Conservation (phyloP, 1,140 invertebrate genomes). For the Uloborus diversus region DNA sequence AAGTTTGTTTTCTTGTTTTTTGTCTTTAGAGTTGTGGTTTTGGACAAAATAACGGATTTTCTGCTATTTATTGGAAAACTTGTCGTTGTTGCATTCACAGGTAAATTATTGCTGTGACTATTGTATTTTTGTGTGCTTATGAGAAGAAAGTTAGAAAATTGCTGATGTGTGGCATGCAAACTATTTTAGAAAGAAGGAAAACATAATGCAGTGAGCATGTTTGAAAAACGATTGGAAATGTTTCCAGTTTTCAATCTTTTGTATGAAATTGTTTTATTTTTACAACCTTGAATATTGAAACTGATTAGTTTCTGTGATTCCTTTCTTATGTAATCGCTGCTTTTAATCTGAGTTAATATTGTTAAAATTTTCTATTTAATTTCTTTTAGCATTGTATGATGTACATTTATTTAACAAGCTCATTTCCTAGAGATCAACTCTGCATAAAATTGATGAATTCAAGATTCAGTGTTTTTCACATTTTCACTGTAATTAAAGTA, state of each 20-base stretch:
- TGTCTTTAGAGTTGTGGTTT: conserved; percentile 77
- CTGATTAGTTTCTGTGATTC: no score
- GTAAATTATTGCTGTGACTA: conserved; percentile 64
- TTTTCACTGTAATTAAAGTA: no score
- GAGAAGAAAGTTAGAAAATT: background rate
- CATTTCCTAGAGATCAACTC: no score
- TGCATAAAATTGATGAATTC: no score
- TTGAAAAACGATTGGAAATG: no score
- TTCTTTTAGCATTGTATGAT: no score
- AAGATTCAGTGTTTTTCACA: no score
- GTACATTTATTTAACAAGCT: no score
- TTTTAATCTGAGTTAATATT: no score
- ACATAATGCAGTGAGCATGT: no score
- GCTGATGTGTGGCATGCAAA: background rate
- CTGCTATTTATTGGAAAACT: conserved; percentile 90
- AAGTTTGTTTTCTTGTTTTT: conserved; percentile 26
- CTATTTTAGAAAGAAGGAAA: background rate
- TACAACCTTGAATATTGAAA: background rate
- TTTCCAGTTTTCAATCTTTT: background rate
- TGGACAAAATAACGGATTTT: conserved; percentile 93
- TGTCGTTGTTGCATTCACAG: conserved; percentile 79
- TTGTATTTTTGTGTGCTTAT: conserved; percentile 2
- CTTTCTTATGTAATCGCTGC: no score
- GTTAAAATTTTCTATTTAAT: no score
- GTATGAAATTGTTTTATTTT: background rate